Evolutionary conservation across 2,113 vertebrate genomes (phyloP).

Genomic region (Limanda limanda): DNA sequence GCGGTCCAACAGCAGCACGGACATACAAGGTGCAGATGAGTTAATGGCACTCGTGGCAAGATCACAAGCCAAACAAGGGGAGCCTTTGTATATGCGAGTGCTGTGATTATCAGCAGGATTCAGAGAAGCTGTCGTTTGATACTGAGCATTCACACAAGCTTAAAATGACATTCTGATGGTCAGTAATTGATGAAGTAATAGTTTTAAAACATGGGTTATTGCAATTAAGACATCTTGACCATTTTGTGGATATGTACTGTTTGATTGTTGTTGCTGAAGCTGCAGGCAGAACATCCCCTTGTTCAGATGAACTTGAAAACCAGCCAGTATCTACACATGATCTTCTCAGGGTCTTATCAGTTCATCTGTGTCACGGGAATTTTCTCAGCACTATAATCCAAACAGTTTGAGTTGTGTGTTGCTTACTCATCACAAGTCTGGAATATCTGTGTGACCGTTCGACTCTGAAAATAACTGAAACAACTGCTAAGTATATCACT

Average conservation of each 20-base stretch:
- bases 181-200: neutral
- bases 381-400: conserved; percentile 13
- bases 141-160: neutral
- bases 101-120: neutral
- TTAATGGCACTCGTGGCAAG: neutral
- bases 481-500: conserved; percentile 15
- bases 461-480: conserved; percentile 35
- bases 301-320: neutral
- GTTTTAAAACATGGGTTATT: neutral
- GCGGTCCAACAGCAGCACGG: conserved; percentile 87
- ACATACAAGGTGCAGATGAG: conserved; percentile 85
- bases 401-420: conserved; percentile 24
- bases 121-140: neutral
- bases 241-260: neutral
- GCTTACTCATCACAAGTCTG: conserved; percentile 41
- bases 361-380: conserved; percentile 44
- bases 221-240: neutral
- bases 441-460: conserved; percentile 28
- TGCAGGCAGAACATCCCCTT: neutral
- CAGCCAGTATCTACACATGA: neutral
- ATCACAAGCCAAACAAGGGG: neutral
- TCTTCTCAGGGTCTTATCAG: conserved; percentile 19
- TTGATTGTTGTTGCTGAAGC: neutral
- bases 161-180: neutral
- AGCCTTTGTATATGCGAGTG: neutral